phyloP scores from a whole-genome alignment of 2,888 invertebrate genomes.

The Drosophila meridionalis region DNA sequence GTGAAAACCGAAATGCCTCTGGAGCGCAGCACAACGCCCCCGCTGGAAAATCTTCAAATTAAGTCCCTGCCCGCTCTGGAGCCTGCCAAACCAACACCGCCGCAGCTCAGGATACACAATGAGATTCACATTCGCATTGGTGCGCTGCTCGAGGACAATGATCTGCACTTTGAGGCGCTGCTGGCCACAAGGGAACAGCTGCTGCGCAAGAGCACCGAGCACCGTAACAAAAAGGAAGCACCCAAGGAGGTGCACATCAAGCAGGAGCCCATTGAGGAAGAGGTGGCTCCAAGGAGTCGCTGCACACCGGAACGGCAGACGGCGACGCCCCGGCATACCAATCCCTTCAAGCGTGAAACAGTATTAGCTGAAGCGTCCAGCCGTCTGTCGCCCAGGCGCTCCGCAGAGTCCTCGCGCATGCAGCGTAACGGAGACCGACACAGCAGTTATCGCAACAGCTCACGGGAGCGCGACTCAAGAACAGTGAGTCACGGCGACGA shows the following conservation, averaged over 20 bases:
- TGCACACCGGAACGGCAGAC: constrained; percentile 13
- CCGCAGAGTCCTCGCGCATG: constrained; percentile 12
- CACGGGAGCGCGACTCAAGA: constrained; percentile 21
- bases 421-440: constrained; percentile 42
- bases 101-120: constrained; percentile 41
- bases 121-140: constrained; percentile 82
- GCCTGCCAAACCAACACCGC: constrained; percentile 35
- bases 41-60: constrained; percentile 44
- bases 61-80: constrained; percentile 14
- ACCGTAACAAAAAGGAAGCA: constrained; percentile 54
- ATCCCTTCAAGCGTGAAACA: constrained; percentile 67
- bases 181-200: constrained; percentile 65
- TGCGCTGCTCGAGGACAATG: constrained; percentile 78
- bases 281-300: not conserved
- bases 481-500: constrained; percentile 13
- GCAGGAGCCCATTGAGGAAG: constrained; percentile 14
- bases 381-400: constrained; percentile 22
- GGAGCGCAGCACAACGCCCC: constrained; percentile 70
- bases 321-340: constrained; percentile 22
- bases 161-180: constrained; percentile 72
- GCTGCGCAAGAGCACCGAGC: constrained; percentile 68
- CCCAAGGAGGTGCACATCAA: constrained; percentile 33
- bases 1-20: not conserved
- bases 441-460: constrained; percentile 9
- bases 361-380: constrained; percentile 53